These are phyloP conservation scores for Willowsia nigromaculata DNA, from an alignment of 2,888 invertebrate genomes.

Conservation along the genomic window DNA sequence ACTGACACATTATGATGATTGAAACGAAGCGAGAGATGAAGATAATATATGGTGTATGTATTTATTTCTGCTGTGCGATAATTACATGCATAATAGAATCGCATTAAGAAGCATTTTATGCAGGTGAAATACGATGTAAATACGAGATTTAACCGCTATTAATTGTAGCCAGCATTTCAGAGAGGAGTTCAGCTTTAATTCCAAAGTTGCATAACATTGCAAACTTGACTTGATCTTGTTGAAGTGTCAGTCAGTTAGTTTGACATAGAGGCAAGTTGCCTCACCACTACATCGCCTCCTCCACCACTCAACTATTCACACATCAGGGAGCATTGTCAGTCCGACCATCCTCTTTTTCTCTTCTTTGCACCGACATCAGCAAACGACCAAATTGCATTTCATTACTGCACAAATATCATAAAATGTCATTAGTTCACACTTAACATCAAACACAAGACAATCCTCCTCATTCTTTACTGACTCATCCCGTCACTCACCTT, in stretches of 20 bases:
- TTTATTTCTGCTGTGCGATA: slow-evolving; percentile 16
- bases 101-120: not conserved
- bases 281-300: not conserved
- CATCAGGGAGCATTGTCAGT: slow-evolving; percentile 47
- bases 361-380: slow-evolving; percentile 41
- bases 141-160: slow-evolving; percentile 4
- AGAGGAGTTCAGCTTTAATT: slow-evolving; percentile 19
- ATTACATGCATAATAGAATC: slow-evolving; percentile 32
- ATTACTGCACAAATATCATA: slow-evolving; percentile 69
- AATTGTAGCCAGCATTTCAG: slow-evolving; percentile 27
- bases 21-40: not conserved
- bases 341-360: slow-evolving; percentile 57
- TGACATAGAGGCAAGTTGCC: slow-evolving; percentile 32
- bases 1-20: not conserved
- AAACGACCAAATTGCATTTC: slow-evolving; percentile 69
- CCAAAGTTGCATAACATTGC: slow-evolving; percentile 44
- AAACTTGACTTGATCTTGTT: slow-evolving; percentile 41
- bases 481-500: slow-evolving; percentile 62
- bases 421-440: slow-evolving; percentile 77
- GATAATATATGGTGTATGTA: no score
- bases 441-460: slow-evolving; percentile 69
- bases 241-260: slow-evolving; percentile 43
- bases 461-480: slow-evolving; percentile 57
- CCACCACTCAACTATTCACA: slow-evolving; percentile 21
- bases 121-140: not conserved